phyloP scores from a whole-genome alignment of 1,140 invertebrate genomes.

The Drosophila auraria region DNA sequence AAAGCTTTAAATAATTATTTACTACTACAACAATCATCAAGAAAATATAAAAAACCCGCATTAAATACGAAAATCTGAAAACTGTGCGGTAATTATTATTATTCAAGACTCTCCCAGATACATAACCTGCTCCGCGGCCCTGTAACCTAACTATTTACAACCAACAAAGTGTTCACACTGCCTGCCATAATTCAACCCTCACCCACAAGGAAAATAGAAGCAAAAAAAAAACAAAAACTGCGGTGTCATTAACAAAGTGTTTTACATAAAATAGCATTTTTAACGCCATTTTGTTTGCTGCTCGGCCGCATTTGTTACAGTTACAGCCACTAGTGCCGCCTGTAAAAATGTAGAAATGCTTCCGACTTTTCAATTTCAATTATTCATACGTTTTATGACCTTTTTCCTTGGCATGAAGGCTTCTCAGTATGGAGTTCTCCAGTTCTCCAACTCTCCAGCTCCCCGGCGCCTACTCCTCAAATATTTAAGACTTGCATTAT shows the following conservation, averaged over 20 bases:
- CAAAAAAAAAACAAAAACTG: neutral
- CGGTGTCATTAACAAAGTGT: constrained; percentile 74
- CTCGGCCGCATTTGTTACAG: constrained; percentile 53
- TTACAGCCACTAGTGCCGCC: constrained; percentile 34
- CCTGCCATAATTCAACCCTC: constrained; percentile 28
- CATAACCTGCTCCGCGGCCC: too few relatives aligned
- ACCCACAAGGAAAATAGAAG: neutral
- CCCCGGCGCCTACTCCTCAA: constrained; percentile 68
- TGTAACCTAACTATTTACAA: constrained; percentile 9
- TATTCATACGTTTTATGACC: constrained; percentile 82
- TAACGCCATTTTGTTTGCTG: constrained; percentile 72
- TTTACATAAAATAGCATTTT: constrained; percentile 81
- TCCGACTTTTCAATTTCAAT: constrained; percentile 83
- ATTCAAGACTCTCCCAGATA: neutral
- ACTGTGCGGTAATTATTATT: constrained; percentile 5
- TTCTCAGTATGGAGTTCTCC: constrained; percentile 16
- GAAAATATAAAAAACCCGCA: too few relatives aligned
- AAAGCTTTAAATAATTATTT: neutral
- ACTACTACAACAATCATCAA: neutral
- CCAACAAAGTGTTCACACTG: constrained; percentile 23
- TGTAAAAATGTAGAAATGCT: constrained; percentile 74
- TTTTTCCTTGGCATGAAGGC: constrained; percentile 73
- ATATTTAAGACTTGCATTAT: constrained; percentile 80
- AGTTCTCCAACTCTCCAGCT: neutral
- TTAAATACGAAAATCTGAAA: neutral